These are phyloP conservation scores for Orestias chungarensis DNA, from an alignment of 2,797 vertebrate species.

Conservation along the genomic window DNA sequence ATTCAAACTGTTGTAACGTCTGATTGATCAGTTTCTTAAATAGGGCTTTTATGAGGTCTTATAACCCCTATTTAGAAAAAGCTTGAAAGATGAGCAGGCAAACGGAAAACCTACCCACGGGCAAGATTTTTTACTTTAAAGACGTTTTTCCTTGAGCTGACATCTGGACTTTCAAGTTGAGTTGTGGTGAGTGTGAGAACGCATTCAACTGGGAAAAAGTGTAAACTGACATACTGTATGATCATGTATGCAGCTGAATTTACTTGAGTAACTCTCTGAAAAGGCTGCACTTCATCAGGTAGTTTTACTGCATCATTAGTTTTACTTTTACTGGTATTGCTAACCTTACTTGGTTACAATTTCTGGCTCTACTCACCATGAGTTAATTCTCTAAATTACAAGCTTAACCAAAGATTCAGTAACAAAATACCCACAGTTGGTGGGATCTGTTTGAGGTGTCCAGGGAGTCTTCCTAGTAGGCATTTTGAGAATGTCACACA, in stretches of 20 bases:
- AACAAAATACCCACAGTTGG: no score
- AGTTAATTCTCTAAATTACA: no score
- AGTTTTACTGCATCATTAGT: neutral
- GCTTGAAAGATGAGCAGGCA: neutral
- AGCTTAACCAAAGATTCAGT: no score
- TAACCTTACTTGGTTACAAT: no score
- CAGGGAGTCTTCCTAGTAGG: no score
- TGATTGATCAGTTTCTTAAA: conserved; percentile 63
- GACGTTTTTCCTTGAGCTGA: conserved; percentile 1
- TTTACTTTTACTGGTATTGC: neutral
- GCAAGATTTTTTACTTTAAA: conserved; percentile 17
- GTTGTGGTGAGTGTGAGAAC: neutral
- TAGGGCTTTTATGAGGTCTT: conserved; percentile 16
- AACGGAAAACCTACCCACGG: conserved; percentile 12
- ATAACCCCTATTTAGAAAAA: conserved; percentile 19
- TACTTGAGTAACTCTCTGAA: neutral
- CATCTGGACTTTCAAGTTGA: neutral
- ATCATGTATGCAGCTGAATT: neutral
- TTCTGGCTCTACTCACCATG: no score
- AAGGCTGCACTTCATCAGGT: neutral
- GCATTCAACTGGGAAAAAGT: neutral
- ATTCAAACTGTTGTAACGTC: conserved; percentile 46
- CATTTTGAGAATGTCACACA: no score
- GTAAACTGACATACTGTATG: neutral
- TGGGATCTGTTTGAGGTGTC: no score